Evolutionary conservation across 1,140 invertebrate genomes (phyloP).

Genomic region (Listronotus oregonensis): DNA sequence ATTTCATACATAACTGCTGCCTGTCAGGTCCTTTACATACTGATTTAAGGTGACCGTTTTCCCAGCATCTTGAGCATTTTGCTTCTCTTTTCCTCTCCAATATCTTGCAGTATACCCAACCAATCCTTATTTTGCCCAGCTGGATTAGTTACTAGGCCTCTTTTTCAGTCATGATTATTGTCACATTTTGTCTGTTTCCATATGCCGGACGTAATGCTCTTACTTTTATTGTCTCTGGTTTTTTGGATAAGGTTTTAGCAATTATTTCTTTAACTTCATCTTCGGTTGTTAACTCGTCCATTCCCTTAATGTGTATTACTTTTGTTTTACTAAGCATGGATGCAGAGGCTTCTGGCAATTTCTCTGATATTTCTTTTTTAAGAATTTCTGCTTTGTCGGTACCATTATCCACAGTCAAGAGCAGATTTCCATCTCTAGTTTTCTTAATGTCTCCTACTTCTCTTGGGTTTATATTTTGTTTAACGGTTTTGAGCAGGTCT

Average conservation of each 20-base stretch:
- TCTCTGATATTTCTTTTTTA: background rate
- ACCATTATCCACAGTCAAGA: background rate
- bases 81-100: no score
- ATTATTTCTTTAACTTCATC: background rate
- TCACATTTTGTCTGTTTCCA: background rate
- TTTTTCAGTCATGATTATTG: background rate
- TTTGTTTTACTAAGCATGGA: background rate
- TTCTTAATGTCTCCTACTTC: background rate
- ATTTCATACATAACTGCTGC: no score
- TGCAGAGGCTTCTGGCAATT: background rate
- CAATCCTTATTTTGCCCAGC: no score
- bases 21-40: no score
- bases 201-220: background rate
- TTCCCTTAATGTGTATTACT: background rate
- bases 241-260: background rate
- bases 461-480: background rate
- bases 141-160: no score
- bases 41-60: no score
- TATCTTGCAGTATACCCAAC: no score
- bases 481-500: no score
- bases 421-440: background rate
- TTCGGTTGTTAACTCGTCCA: background rate
- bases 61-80: no score
- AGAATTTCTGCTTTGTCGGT: background rate
- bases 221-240: background rate